Evolutionary conservation across 2,113 vertebrate genomes (phyloP), one percentile per base, ranked within the genome.

Genomic region (Neolamprologus brichardi): DNA sequence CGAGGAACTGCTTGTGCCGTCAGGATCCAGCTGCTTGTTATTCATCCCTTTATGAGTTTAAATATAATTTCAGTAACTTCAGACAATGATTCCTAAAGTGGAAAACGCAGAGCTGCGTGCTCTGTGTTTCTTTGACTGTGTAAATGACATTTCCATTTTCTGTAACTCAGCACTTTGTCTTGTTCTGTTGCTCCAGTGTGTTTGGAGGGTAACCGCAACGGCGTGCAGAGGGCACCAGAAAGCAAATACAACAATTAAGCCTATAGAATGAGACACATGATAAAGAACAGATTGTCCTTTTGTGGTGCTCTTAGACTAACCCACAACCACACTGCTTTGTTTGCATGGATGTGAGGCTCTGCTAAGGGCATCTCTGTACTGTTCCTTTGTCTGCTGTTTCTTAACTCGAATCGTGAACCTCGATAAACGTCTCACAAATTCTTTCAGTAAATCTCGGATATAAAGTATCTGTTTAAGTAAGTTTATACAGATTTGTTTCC

Each of bases 261-360:
- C 82, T 84, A 87, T 83, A 91, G 93, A 89, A 82, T 84, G 10
- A 32, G 88, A 93, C 82, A 23, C 53, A 52, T 94, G 94, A 96
- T 78, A 86, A 81, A 94, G 90, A 94, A 85, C 95, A 95, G 94
- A 92, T 84, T 90, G 60, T 84, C 88, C 58, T 23, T 25, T 87
- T 83, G 88, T 92, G 91, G 93, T 77, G 37, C 84, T 80, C 54
- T 62, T 60, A 90, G 84, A 88, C 86, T 20, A 91, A 79, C 83
- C 90, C 92, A 78, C 82, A 92, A 94, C 92, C 94, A 84, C 93
- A 93, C 53, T 25, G 70, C 58, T 92, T 88, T 81, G 84, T 83
- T 81, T 53, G 54, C 67, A 53, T 70, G 11, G n/a, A 81, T 34
- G 70, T 75, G 49, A 84, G 52, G 44, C 86, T 81, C 72, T 75